Evolutionary conservation across 2,113 vertebrate genomes (phyloP).

Genomic region (Rattus norvegicus): DNA sequence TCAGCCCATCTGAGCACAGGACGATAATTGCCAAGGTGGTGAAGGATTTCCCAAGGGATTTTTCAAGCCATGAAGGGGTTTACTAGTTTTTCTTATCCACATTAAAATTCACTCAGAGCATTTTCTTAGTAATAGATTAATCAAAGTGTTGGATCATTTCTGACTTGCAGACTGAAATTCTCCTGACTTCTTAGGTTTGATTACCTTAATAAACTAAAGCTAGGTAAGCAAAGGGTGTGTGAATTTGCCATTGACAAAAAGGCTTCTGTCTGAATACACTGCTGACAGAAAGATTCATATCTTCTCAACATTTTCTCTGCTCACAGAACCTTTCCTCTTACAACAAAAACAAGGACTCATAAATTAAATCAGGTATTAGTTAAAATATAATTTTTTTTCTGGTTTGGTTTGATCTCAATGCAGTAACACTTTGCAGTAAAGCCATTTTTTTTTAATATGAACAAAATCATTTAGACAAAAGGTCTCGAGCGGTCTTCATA

Average conservation of each 20-base stretch:
- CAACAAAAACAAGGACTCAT: not conserved
- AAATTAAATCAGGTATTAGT: not conserved
- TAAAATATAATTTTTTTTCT: not conserved
- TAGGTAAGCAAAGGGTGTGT: not conserved
- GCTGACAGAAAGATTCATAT: not conserved
- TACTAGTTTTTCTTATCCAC: not conserved
- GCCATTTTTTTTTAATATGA: not conserved
- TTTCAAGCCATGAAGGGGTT: not conserved
- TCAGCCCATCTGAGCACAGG: not conserved
- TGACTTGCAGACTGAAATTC: not conserved
- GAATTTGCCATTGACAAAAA: not conserved
- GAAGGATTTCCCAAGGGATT: not conserved
- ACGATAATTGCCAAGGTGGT: not conserved
- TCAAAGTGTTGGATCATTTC: not conserved
- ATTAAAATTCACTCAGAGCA: not conserved
- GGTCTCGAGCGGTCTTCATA: not conserved
- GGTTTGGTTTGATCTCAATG: not conserved
- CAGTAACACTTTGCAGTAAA: not conserved
- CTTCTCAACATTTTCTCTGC: not conserved
- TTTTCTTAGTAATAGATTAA: not conserved
- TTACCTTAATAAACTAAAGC: not conserved
- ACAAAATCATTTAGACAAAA: not conserved
- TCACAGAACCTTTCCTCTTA: not conserved
- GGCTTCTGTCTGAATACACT: not conserved
- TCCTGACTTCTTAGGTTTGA: not conserved